Evolutionary conservation across 2,113 vertebrate species (phyloP), one percentile per base, ranked within the genome.

Genomic region (Silurus asotus): DNA sequence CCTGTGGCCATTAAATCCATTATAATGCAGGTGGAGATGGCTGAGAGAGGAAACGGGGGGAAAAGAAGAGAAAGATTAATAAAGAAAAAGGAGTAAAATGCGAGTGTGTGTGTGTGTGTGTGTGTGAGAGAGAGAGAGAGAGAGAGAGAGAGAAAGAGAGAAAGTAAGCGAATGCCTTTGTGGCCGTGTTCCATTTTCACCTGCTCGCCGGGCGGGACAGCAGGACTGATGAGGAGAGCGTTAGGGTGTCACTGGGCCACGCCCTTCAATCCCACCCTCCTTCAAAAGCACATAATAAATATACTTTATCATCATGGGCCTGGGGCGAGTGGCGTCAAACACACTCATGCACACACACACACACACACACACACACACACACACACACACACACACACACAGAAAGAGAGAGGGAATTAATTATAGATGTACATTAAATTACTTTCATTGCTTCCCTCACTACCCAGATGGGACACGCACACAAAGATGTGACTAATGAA

Each of bases 341-440:
- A 92, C 88, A 81, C 93, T 92, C 82, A 45, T 49, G 23, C 19
- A 90, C 7, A 53, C n/a, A 80, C 51, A 62, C 62, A 65, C 79
- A 51, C 45, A 65, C 59, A 61, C 55, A 61, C 56, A 76, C 62
- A 81, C 19, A 49, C 79, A 92, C 88, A 81, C 93, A 92, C 82
- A 45, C 48, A 23, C 19, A 90, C 7, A 53, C n/a, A 80, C 51
- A 62, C 62, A 65, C 79, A 51, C 45, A 65, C 59, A 61, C 55
- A 61, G 37, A 76, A 84, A 92, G 94, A 95, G 93, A 95, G 93
- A 90, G 93, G 94, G 94, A 96, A 97, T 97, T 97, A 97, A 97
- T 98, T 97, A 97, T 97, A 96, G 94, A 97, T 96, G 96, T 96
- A 95, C 95, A 95, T 96, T 97, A 97, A 97, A 97, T 97, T 96